A percentile compares a stretch with the other conserved stretches of the same genome.
Conservation (phyloP, 1,140 invertebrate species). For the Parasteatoda tepidariorum region DNA sequence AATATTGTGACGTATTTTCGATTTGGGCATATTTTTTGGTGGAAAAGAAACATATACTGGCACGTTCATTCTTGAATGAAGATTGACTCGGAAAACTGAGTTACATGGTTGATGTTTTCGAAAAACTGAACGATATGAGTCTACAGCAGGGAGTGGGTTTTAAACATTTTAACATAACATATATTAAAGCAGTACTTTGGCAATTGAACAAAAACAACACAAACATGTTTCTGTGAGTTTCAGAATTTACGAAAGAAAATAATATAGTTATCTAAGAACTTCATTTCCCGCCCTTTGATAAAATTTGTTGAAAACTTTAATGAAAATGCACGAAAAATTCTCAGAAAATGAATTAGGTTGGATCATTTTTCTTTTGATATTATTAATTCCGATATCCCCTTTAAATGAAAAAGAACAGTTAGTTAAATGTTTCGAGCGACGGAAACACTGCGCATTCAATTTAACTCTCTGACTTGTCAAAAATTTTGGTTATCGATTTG, state of each 20-base stretch:
- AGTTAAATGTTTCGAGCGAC: conserved; percentile 27
- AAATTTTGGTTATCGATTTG: conserved; percentile 72
- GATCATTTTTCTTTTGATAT: conserved; percentile 27
- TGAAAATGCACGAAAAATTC: conserved; percentile 63
- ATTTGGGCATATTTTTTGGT: background rate
- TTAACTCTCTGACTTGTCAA: conserved; percentile 30
- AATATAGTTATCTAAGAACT: background rate
- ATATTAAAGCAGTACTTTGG: background rate
- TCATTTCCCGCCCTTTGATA: conserved; percentile 65
- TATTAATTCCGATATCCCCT: conserved; percentile 21
- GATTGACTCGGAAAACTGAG: conserved; percentile 1
- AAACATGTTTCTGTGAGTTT: background rate
- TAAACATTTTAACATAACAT: background rate
- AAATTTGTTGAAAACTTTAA: conserved; percentile 64
- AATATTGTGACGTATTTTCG: conserved; percentile 1
- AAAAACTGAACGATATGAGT: background rate
- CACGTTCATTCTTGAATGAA: background rate
- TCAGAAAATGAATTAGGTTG: conserved; percentile 10
- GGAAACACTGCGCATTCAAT: conserved; percentile 17
- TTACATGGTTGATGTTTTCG: conserved; percentile 17
- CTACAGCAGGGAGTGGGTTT: background rate
- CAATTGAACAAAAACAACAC: background rate
- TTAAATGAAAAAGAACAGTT: conserved; percentile 38
- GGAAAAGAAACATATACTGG: background rate
- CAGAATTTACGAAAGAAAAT: background rate